Conservation (phyloP, 2,113 vertebrate genomes). For the Carollia perspicillata region DNA sequence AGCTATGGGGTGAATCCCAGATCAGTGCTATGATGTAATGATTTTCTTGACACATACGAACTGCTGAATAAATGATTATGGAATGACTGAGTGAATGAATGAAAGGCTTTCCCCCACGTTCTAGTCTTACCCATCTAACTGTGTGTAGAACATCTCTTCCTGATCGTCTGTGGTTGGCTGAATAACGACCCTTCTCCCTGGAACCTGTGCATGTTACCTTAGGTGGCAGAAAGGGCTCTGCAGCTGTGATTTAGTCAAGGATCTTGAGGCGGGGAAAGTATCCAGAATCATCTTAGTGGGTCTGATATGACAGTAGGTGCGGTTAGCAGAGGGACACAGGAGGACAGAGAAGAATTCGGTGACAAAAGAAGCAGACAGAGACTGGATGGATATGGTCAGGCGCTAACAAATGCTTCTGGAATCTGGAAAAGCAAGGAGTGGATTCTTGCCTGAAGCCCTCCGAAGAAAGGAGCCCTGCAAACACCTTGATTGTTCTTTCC, state of each 20-base stretch:
- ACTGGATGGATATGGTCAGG: neutral
- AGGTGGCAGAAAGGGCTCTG: neutral
- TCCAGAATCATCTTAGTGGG: neutral
- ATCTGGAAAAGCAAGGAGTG: neutral
- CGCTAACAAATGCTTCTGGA: neutral
- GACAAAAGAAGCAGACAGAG: neutral
- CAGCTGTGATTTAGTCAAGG: neutral
- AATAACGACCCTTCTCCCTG: neutral
- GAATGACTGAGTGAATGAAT: neutral
- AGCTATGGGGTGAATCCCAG: neutral
- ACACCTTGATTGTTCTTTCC: neutral
- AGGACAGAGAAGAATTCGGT: neutral
- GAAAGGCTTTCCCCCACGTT: neutral
- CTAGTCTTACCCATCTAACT: neutral
- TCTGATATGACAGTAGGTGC: neutral
- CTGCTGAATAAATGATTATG: neutral
- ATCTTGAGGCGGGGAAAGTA: neutral
- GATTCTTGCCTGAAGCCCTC: neutral
- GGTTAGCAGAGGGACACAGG: neutral
- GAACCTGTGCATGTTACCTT: neutral
- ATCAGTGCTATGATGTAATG: neutral
- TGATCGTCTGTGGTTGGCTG: neutral
- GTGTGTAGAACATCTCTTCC: neutral
- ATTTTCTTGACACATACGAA: neutral
- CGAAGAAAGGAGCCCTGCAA: neutral